phyloP scores from a whole-genome alignment of 92 coral and sea anemone genomes.

The Parazoanthus darwini region DNA sequence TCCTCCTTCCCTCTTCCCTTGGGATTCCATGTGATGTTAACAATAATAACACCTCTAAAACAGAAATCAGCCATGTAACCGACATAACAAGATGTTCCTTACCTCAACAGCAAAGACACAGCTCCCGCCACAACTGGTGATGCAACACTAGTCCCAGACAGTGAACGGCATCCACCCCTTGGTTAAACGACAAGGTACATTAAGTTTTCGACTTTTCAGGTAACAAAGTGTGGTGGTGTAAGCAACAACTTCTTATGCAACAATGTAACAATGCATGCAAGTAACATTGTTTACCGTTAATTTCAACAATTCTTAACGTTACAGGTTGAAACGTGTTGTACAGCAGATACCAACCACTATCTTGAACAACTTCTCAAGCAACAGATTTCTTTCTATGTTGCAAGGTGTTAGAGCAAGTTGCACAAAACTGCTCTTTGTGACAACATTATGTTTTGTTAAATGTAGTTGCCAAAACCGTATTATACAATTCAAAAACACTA shows the following conservation, averaged over 20 bases:
- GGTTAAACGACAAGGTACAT: background rate
- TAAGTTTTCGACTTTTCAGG: background rate
- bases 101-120: constrained; percentile 93
- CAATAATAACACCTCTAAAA: background rate
- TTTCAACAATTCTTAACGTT: background rate
- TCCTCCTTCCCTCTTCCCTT: too few relatives aligned
- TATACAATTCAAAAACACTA: too few relatives aligned
- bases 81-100: background rate
- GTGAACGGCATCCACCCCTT: constrained; percentile 98
- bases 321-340: too few relatives aligned
- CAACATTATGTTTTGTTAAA: too few relatives aligned
- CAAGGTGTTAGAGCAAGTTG: too few relatives aligned
- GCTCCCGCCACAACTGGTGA: constrained; percentile 99
- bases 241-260: background rate
- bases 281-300: too few relatives aligned
- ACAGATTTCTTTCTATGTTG: too few relatives aligned
- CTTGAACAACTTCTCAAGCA: too few relatives aligned
- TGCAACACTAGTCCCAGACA: constrained; percentile 99
- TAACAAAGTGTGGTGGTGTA: background rate
- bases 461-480: too few relatives aligned
- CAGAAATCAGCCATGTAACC: background rate
- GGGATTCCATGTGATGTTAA: background rate
- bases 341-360: too few relatives aligned
- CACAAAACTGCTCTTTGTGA: too few relatives aligned
- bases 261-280: background rate